phyloP scores from a whole-genome alignment of 2,888 invertebrate species.

The Strigamia crassipes region DNA sequence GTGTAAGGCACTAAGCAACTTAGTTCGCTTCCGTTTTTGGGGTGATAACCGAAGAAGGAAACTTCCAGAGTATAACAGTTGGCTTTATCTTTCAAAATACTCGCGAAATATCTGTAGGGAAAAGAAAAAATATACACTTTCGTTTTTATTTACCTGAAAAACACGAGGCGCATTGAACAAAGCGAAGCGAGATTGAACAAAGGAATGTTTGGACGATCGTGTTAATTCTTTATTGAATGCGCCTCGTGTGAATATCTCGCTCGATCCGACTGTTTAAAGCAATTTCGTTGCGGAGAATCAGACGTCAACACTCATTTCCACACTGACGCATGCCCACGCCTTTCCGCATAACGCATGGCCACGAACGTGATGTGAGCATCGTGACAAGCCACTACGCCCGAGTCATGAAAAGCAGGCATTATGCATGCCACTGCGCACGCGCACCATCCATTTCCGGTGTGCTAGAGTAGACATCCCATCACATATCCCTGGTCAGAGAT shows the following conservation, averaged over 20 bases:
- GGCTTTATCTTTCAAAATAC: constrained; percentile 73
- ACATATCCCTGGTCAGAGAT: constrained; percentile 21
- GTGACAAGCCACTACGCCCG: background rate
- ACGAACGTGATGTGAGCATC: background rate
- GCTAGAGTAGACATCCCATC: constrained; percentile 10
- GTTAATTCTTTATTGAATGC: no score
- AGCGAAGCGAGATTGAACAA: no score
- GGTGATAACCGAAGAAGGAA: constrained; percentile 86
- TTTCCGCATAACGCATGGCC: constrained; percentile 3
- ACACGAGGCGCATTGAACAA: no score
- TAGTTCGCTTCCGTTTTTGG: constrained; percentile 63
- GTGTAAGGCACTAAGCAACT: constrained; percentile 73
- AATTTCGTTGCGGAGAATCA: background rate
- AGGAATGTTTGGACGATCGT: background rate
- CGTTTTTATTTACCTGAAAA: background rate
- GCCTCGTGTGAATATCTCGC: background rate
- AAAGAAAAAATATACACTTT: constrained; percentile 44
- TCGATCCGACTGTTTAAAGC: background rate
- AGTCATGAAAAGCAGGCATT: background rate
- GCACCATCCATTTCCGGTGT: constrained; percentile 6
- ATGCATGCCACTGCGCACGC: background rate
- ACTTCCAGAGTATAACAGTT: constrained; percentile 90
- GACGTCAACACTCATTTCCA: constrained; percentile 3
- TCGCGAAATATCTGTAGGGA: constrained; percentile 68
- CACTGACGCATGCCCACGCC: background rate